Evolutionary conservation across 2,888 invertebrate species (phyloP), one percentile per base, ranked within the genome.

Genomic region (Brenthis daphne): DNA sequence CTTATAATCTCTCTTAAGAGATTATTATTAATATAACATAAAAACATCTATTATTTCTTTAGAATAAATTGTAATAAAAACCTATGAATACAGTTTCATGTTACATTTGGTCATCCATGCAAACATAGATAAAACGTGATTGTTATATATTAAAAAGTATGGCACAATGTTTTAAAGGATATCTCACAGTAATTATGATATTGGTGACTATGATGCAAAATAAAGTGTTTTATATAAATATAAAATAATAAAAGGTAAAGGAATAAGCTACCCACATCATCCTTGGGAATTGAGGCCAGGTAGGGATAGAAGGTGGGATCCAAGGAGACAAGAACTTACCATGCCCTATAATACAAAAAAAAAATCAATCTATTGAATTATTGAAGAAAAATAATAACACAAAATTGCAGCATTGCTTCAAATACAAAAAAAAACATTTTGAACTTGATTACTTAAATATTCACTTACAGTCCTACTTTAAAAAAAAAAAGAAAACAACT

Each of bases 251-350:
- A 29, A 53, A 20, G 13, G 43, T 48, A 65, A 13, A 24, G 8
- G 54, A 65, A 78, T 78, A 75, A 70, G 76, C 77, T 80, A 78
- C 83, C 81, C 82, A 80, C 78, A 75, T 76, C 71, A 16, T 75
- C 72, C 71, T 65, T 54, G 61, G 69, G 60, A 64, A 57, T 60
- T 66, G 24, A 70, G 72, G 74, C 73, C 77, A 73, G 81, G 79
- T 69, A 74, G 77, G 80, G 73, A 76, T 74, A 76, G 77, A 76
- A 47, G 61, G 33, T 70, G 74, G 73, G 75, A 75, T 75, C 73
- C 76, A 74, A 77, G 74, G 69, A 56, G 58, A 55, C 57, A 51
- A 67, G 69, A 82, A 88, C 89, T 90, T 90, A 91, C 90, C 87
- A 79, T 77, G 58, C 61, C 82, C 89, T 90, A 89, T 43, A 83